A percentile compares a stretch with the other conserved stretches of the same genome.
phyloP scores from a whole-genome alignment of 2,113 vertebrate genomes.

The Sebastes fasciatus region DNA sequence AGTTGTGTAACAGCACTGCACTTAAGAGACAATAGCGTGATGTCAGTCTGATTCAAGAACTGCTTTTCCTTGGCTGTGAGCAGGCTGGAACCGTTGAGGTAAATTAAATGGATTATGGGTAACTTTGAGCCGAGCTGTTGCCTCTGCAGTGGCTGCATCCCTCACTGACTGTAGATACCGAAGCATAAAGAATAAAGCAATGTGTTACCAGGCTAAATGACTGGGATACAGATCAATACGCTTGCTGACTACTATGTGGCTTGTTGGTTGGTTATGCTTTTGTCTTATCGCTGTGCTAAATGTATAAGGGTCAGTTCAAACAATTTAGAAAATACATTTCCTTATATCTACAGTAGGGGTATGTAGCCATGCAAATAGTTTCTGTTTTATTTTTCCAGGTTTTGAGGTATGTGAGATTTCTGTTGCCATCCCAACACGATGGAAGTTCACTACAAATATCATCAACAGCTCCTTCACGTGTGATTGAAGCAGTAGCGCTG shows the following conservation, averaged over 20 bases:
- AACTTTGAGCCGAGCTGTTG: constrained; percentile 48
- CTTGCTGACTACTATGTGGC: neutral
- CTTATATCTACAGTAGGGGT: neutral
- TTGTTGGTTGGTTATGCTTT: constrained; percentile 1
- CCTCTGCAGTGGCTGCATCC: constrained; percentile 36
- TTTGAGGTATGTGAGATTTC: too few species aligned
- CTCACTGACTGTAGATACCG: constrained; percentile 23
- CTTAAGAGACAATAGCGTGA: constrained; percentile 26
- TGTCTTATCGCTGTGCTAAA: neutral
- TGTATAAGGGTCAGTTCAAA: neutral
- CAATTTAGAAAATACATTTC: neutral
- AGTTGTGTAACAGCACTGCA: constrained; percentile 52
- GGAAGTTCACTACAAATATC: too few species aligned
- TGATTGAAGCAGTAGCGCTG: neutral
- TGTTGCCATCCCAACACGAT: too few species aligned
- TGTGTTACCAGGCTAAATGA: constrained; percentile 1
- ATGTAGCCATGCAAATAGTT: neutral
- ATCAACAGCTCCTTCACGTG: neutral
- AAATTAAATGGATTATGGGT: constrained; percentile 47
- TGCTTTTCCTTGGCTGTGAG: constrained; percentile 31
- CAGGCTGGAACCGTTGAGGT: constrained; percentile 1
- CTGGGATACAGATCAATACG: neutral
- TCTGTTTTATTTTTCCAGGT: neutral
- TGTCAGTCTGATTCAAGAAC: constrained; percentile 27
- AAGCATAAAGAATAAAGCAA: constrained; percentile 1